Evolutionary conservation across 1,140 invertebrate genomes (phyloP), one percentile per base, ranked within the genome.

Genomic region (Drosophila pruinosa): DNA sequence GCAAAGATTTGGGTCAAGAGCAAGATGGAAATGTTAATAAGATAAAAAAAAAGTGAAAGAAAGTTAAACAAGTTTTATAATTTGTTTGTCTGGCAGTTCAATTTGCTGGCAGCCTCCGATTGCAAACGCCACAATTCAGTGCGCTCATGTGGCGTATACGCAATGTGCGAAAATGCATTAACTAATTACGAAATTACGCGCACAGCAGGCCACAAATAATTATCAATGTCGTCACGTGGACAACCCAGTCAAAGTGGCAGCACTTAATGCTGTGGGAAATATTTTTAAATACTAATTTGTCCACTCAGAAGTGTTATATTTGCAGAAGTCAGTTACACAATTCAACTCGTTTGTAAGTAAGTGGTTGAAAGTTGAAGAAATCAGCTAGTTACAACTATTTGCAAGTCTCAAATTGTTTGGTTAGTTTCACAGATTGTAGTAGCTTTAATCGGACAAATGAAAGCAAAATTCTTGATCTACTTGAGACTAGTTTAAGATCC

Each of bases 131-230:
- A 10, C 10, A 41, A 17, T 41, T 41, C 26, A 41, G 26, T 57
- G 53, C 53, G 12, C 19, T 2, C 17, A 58, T 6, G 24, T 2
- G 26, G 39, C 54, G 54, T 58, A 58, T 58, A 28, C 54, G 54
- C n/a, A 14, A 57, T 57, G 12, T 57, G 5, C 26, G 15, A 45
- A 41, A 41, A 34, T 52, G 48, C 10, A 48, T 48, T 28, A 26
- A 28, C 45, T 15, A 48, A 26, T 15, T 50, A 12, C 22, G n/a
- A n/a, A n/a, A n/a, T n/a, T n/a, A n/a, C n/a, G 19, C 43, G 21
- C 21, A 14, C n/a, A 47, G 12, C 21, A 1, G 2, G 12, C 43
- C 22, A 21, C 17, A 24, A 45, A 45, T 4, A 12, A 22, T 22
- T 21, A 10, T 22, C 41, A 45, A n/a, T n/a, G n/a, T n/a, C n/a